Evolutionary conservation across 2,888 invertebrate genomes (phyloP), one percentile per base, ranked within the genome.

Genomic region (Ganaspis brasiliensis): DNA sequence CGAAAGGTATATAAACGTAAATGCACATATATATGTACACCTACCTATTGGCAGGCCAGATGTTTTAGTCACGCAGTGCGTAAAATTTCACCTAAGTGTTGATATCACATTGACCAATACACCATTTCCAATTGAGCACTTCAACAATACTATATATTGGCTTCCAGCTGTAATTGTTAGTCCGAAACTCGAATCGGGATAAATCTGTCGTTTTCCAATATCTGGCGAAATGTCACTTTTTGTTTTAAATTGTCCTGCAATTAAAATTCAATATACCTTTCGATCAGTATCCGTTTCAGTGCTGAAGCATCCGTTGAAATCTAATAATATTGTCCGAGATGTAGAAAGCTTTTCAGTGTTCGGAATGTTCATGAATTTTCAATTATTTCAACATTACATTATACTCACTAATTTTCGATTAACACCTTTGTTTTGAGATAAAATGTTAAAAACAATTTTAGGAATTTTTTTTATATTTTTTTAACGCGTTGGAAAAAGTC

Each of bases 181-280:
- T 12, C 14, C 63, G 63, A 63, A 37, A 63, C 35, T 52, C 9
- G 63, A 21, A 21, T 37, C 35, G 35, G 12, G 35, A 61, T 37
- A 14, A 63, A 63, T 6, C 63, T 24, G 6, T 37, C 19, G 63
- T 63, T 19, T n/a, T 40, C 16, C 63, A 63, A 63, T 61, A 37
- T 61, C 61, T 16, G 14, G 16, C 4, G n/a, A 6, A 52, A 16
- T 19, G 52, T 52, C 21, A 40, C 63, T 63, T 40, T n/a, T 19
- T 14, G 12, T 12, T 35, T 63, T 40, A 40, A n/a, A 63, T 63
- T 6, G 21, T 37, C 37, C 12, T 19, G 10, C 35, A 37, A 61
- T 61, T 19, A 61, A 61, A 61, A 52, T 52, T 19, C 9, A 52
- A 52, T 19, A 21, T 49, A 49, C 49, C 52, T 19, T 19, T 52